These are phyloP conservation scores for Raja brachyura DNA, from an alignment of 2,113 vertebrate species.

Conservation along the genomic window DNA sequence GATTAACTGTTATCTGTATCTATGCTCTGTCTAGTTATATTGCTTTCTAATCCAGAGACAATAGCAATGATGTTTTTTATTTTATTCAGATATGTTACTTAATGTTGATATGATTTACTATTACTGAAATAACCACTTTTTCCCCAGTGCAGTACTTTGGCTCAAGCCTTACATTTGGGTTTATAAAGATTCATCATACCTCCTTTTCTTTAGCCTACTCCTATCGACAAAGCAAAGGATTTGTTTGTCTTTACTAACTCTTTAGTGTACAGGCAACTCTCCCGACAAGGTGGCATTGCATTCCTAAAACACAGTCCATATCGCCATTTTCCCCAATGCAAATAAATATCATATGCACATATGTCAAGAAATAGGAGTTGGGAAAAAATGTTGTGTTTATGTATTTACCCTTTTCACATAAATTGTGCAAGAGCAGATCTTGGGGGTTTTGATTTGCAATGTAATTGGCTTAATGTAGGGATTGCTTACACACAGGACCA, in stretches of 20 bases:
- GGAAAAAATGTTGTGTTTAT: too few species aligned
- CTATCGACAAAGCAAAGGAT: neutral
- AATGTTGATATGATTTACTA: neutral
- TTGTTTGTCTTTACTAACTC: neutral
- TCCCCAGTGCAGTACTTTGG: neutral
- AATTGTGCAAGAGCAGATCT: too few species aligned
- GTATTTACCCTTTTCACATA: too few species aligned
- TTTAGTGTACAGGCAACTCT: too few species aligned
- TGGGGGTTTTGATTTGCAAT: too few species aligned
- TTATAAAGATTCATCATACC: neutral
- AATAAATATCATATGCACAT: too few species aligned
- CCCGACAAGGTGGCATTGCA: too few species aligned
- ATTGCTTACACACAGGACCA: neutral
- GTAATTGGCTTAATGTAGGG: too few species aligned
- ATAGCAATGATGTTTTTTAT: neutral
- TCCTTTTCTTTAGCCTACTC: neutral
- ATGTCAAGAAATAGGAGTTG: too few species aligned
- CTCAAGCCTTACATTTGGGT: too few species aligned
- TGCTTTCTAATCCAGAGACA: neutral
- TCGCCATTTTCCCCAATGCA: too few species aligned
- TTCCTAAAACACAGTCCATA: too few species aligned
- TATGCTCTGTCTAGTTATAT: neutral
- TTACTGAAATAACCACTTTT: neutral
- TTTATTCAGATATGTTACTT: neutral
- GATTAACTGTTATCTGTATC: neutral